Percentiles rank a stretch among this genome's conserved stretches.
phyloP scores from a whole-genome alignment of 1,140 invertebrate genomes.

The Rhopalosiphum padi region DNA sequence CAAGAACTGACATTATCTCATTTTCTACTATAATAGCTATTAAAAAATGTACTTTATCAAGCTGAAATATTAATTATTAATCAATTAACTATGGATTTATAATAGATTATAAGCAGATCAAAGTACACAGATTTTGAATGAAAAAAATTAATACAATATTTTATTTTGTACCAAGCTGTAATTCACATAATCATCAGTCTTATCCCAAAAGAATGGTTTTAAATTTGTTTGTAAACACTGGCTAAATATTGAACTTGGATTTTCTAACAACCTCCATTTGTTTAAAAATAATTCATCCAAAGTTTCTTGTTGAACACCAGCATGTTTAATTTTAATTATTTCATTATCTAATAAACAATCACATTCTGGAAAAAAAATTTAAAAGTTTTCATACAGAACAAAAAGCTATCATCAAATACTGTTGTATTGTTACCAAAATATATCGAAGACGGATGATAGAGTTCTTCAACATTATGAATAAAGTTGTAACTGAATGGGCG shows the following conservation, averaged over 20 bases:
- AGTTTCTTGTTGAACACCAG: slow-evolving; percentile 73
- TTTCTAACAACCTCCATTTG: slow-evolving; percentile 72
- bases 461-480: slow-evolving; percentile 31
- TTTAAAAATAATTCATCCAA: slow-evolving; percentile 70
- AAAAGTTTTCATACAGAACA: background rate
- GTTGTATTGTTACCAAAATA: slow-evolving; percentile 43
- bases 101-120: background rate
- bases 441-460: slow-evolving; percentile 44
- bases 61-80: background rate
- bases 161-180: slow-evolving; percentile 23
- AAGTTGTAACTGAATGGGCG: slow-evolving; percentile 16
- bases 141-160: background rate
- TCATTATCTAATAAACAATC: slow-evolving; percentile 66
- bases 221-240: slow-evolving; percentile 71
- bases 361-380: slow-evolving; percentile 64
- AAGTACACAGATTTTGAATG: background rate
- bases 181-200: background rate
- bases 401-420: no score
- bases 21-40: slow-evolving; percentile 82
- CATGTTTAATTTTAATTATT: slow-evolving; percentile 66
- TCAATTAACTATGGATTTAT: background rate
- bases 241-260: slow-evolving; percentile 72
- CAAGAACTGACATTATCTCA: slow-evolving; percentile 73
- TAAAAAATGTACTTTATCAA: slow-evolving; percentile 73
- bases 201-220: slow-evolving; percentile 68